Percentiles rank a stretch among this genome's conserved stretches.
Conservation (phyloP, 2,888 invertebrate species). For the Drosophila diplacantha region DNA sequence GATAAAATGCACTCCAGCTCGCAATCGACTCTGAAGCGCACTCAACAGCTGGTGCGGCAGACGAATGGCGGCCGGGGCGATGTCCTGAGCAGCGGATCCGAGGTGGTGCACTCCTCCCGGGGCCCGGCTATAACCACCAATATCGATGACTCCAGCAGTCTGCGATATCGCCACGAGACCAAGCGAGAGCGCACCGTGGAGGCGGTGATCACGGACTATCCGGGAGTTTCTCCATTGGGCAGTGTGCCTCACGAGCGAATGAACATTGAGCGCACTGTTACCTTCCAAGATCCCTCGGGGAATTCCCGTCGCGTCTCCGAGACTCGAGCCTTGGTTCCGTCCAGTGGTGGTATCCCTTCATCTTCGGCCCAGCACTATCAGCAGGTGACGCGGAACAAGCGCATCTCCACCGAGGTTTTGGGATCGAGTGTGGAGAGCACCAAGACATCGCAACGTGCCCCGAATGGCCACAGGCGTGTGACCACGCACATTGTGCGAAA, state of each 20-base stretch:
- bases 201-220: conserved; percentile 79
- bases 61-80: conserved; percentile 50
- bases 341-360: conserved; percentile 15
- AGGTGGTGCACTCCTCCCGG: conserved; percentile 74
- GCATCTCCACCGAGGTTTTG: conserved; percentile 89
- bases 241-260: conserved; percentile 70
- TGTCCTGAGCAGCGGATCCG: conserved; percentile 52
- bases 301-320: conserved; percentile 68
- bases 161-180: conserved; percentile 79
- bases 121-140: conserved; percentile 83
- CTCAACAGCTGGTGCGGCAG: conserved; percentile 65
- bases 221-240: conserved; percentile 57
- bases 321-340: conserved; percentile 59
- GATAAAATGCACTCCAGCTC: conserved; percentile 66
- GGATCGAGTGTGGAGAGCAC: conserved; percentile 91
- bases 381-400: conserved; percentile 89
- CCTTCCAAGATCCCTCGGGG: conserved; percentile 62
- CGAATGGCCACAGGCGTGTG: conserved; percentile 88
- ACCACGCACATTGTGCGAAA: conserved; percentile 92
- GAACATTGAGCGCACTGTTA: conserved; percentile 79
- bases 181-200: conserved; percentile 80
- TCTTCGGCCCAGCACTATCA: conserved; percentile 78
- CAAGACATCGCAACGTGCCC: conserved; percentile 88
- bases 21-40: conserved; percentile 69
- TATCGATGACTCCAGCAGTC: conserved; percentile 76